phyloP scores from a whole-genome alignment of 2,797 vertebrate species.

The Neostethus bicornis region DNA sequence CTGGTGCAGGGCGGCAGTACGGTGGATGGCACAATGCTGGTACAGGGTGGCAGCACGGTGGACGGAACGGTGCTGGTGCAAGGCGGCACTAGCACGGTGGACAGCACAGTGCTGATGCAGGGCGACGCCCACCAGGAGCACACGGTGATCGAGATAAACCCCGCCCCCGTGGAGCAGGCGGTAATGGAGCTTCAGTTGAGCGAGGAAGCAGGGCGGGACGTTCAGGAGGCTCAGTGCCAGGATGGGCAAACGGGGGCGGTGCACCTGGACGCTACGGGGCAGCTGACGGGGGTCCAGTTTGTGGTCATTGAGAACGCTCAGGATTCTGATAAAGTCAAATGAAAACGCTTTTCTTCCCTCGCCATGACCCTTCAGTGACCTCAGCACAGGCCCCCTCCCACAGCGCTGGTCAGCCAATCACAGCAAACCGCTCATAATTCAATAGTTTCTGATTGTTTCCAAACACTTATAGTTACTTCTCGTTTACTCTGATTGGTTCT shows the following conservation, averaged over 20 bases:
- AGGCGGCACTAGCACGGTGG: slow-evolving; percentile 80
- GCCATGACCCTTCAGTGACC: too few relatives aligned
- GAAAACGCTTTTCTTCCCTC: slow-evolving; percentile 29
- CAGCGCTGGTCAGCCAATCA: too few relatives aligned
- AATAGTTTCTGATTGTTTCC: too few relatives aligned
- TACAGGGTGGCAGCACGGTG: slow-evolving; percentile 80
- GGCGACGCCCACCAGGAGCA: slow-evolving; percentile 70
- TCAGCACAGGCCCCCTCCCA: too few relatives aligned
- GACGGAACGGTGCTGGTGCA: slow-evolving; percentile 81
- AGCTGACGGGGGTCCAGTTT: slow-evolving; percentile 90
- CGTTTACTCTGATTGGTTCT: too few relatives aligned
- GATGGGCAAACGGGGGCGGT: slow-evolving; percentile 77
- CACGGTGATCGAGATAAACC: slow-evolving; percentile 94
- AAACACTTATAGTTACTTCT: too few relatives aligned
- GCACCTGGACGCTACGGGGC: slow-evolving; percentile 86
- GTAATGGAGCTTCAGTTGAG: slow-evolving; percentile 77
- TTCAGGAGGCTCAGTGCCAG: slow-evolving; percentile 64
- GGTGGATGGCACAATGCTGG: slow-evolving; percentile 80
- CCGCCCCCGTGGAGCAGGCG: slow-evolving; percentile 78
- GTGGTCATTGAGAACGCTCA: slow-evolving; percentile 87
- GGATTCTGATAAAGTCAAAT: slow-evolving; percentile 66
- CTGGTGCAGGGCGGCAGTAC: slow-evolving; percentile 83
- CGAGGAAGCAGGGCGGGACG: slow-evolving; percentile 68
- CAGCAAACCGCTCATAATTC: too few relatives aligned
- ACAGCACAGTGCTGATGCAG: slow-evolving; percentile 75